Evolutionary conservation across 35 echinoderm and acorn worm genomes (phyloP), one percentile per base, ranked within the genome.

Genomic region (Stichopus chloronotus): DNA sequence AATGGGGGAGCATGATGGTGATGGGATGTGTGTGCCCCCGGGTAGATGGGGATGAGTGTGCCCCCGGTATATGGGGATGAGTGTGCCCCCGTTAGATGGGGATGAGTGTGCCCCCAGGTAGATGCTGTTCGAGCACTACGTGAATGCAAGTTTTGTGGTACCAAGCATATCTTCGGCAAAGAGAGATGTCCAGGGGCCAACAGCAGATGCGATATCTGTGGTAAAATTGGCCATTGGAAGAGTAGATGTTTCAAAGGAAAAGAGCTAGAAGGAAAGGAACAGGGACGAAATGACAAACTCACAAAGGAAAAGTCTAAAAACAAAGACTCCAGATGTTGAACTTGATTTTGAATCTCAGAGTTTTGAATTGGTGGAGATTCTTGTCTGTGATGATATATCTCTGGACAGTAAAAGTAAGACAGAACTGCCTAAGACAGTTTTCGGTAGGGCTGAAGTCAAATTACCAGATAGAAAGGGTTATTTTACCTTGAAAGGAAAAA

Each of bases 151-250:
- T 87, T 87, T 22, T 87, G 84, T 56, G 84, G 84, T 63, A 87
- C 43, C 7, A 87, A 87, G 58, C 84, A 87, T n/a, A 87, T 59
- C 54, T 87, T 87, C 17, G 84, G 84, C n/a, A 87, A 56, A 54
- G 84, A 87, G 59, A 58, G 84, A 87, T 87, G 55, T 63, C 53
- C 84, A 87, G 84, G 55, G n/a, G 84, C 84, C 23, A 87, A 87
- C 58, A 87, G 84, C 19, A 87, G 78, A n/a, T 87, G 84, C 58
- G 84, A 87, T n/a, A 63, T 58, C 12, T 87, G 84, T 24, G 59
- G 4, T n/a, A 93, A 23, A 54, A 81, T 59, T 59, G 12, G 84
- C 23, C 55, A 87, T 63, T 87, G 84, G 58, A 87, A 87, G 84
- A 54, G 6, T 17, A 12, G 21, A 87, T n/a, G 84, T 87, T 87